These are phyloP conservation scores for Xenus cinereus DNA, from an alignment of 2,113 vertebrate species.

Conservation along the genomic window DNA sequence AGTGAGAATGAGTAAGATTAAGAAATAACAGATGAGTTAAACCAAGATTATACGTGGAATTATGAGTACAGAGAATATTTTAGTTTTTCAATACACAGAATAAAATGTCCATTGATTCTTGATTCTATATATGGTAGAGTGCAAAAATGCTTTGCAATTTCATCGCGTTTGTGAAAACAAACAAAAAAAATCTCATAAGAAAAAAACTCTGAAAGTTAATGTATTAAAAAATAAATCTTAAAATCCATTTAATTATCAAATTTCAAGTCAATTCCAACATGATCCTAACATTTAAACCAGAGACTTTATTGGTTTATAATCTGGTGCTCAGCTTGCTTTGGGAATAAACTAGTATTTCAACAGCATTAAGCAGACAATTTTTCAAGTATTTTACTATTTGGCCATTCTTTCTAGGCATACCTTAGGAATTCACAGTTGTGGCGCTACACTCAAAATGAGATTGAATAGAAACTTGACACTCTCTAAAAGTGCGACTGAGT, in stretches of 20 bases:
- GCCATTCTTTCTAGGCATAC: neutral
- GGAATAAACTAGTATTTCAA: neutral
- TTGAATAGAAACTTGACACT: neutral
- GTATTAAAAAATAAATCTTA: neutral
- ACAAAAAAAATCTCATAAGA: neutral
- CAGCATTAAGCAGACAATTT: neutral
- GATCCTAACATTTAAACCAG: neutral
- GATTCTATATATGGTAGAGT: neutral
- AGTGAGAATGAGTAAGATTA: neutral
- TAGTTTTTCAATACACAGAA: neutral
- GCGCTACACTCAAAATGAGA: neutral
- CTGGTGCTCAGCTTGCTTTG: neutral
- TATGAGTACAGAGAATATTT: neutral
- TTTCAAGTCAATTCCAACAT: neutral
- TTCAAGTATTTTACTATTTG: neutral
- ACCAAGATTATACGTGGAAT: neutral
- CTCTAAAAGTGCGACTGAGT: neutral
- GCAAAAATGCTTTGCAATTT: neutral
- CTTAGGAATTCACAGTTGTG: neutral
- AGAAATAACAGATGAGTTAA: neutral
- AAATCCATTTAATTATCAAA: neutral
- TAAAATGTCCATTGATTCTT: neutral
- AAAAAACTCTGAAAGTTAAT: fast-evolving
- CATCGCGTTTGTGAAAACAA: neutral
- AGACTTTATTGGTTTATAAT: neutral